Conservation (phyloP, 2,888 invertebrate genomes). For the Caenorhabditis angaria region DNA sequence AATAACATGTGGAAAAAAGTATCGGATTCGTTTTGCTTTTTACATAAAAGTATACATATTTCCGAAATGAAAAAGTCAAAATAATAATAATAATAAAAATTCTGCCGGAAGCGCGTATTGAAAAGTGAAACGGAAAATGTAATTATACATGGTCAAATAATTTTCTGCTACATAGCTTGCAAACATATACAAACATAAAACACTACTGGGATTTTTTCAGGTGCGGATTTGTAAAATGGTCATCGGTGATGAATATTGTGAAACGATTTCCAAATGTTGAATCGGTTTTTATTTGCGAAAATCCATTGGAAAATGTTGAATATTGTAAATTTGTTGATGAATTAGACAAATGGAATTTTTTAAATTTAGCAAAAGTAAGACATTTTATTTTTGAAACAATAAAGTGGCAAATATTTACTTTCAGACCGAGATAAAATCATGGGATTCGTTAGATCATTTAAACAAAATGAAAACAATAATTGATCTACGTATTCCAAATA, state of each 20-base stretch:
- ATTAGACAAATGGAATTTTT: slow-evolving; percentile 37
- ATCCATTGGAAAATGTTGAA: slow-evolving; percentile 60
- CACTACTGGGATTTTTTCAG: slow-evolving; percentile 29
- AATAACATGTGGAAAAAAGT: background rate
- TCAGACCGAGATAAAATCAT: slow-evolving; percentile 52
- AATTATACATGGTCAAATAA: slow-evolving; percentile 29
- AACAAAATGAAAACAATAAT: slow-evolving; percentile 86
- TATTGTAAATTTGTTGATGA: slow-evolving; percentile 37
- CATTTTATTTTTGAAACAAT: background rate
- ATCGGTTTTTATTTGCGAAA: slow-evolving; percentile 78
- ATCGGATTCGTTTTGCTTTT: background rate
- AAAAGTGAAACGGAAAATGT: slow-evolving; percentile 39
- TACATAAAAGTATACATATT: background rate
- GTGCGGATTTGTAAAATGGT: slow-evolving; percentile 52
- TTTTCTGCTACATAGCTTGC: background rate
- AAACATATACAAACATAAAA: background rate
- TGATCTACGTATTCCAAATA: slow-evolving; percentile 85
- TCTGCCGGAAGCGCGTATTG: slow-evolving; percentile 24
- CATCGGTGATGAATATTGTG: slow-evolving; percentile 48
- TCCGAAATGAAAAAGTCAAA: too few species aligned
- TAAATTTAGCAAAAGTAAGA: slow-evolving; percentile 50
- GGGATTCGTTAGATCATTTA: slow-evolving; percentile 82
- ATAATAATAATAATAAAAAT: slow-evolving; percentile 21
- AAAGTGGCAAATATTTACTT: slow-evolving; percentile 10
- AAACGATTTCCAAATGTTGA: slow-evolving; percentile 53